Evolutionary conservation across 2,113 vertebrate genomes (phyloP), one percentile per base, ranked within the genome.

Genomic region (Notothenia rossii): DNA sequence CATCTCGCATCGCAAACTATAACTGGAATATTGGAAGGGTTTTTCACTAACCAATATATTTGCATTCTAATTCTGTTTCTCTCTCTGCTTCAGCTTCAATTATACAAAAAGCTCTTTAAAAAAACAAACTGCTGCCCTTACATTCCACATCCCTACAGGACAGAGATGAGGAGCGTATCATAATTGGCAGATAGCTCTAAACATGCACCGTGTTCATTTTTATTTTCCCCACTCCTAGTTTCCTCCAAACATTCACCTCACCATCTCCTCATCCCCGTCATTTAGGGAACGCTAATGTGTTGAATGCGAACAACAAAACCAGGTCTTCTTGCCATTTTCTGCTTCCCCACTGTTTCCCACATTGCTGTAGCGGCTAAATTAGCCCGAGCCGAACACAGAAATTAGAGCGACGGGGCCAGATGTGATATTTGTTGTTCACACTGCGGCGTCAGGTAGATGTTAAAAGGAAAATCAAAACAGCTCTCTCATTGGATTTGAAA

Each of bases 401-500:
- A 95, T 93, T 90, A 92, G 87, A 86, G 85, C 74, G 67, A 45
- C 49, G 76, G 88, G 90, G 90, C 92, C 93, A 93, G 93, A 94
- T 95, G 93, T 90, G 90, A 93, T 90, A 89, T 94, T 94, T 94
- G 92, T 85, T 88, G 87, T 92, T 86, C 89, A 83, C 92, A 90
- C 87, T 85, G 88, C 75, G 83, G 89, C 77, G 66, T 93, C 91
- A 94, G 92, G 94, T 93, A 89, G 79, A 91, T 84, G 90, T 85
- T 53, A 50, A 79, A 45, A 33, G 36, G 65, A 88, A 84, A 86
- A 90, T 90, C 76, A 86, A 88, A 61, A 91, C 48, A 5, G 71
- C 82, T 81, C 83, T 75, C 79, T 88, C 77, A 71, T 81, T 89
- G 85, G 80, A 86, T 89, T 83, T 75, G 78, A 76, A 63, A 79